Conservation (phyloP, 1,140 invertebrate species). For the Caenorhabditis latens region DNA sequence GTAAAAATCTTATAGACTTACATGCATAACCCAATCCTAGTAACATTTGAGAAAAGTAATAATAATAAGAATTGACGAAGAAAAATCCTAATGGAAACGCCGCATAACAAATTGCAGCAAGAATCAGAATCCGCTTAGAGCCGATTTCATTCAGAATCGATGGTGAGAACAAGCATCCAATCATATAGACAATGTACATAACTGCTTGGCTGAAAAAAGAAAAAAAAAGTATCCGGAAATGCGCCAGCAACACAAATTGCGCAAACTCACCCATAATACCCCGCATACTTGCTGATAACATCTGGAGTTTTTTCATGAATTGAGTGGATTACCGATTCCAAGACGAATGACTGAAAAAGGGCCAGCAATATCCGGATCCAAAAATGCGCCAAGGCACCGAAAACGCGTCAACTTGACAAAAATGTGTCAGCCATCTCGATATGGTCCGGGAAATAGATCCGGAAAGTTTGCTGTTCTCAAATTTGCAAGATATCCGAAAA, state of each 20-base stretch:
- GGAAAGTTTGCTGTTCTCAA: no score
- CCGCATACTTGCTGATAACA: constrained; percentile 14
- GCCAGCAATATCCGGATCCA: background rate
- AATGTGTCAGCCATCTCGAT: no score
- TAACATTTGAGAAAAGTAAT: background rate
- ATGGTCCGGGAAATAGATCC: no score
- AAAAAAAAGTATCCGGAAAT: background rate
- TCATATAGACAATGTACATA: constrained; percentile 16
- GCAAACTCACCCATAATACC: constrained; percentile 56
- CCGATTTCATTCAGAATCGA: constrained; percentile 20
- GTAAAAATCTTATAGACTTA: background rate
- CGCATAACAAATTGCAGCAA: background rate
- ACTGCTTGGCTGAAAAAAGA: constrained; percentile 53
- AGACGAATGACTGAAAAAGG: constrained; percentile 14
- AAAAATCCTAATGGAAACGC: constrained; percentile 5
- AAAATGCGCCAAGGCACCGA: background rate
- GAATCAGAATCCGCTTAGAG: background rate
- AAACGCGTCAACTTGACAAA: background rate
- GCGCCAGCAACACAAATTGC: background rate
- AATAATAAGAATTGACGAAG: background rate
- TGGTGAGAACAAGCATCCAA: constrained; percentile 11
- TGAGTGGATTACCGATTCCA: constrained; percentile 57
- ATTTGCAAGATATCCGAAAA: no score
- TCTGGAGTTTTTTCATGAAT: constrained; percentile 11
- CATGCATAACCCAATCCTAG: constrained; percentile 3